Conservation (phyloP, 2,888 invertebrate genomes). For the Alcis repandata region DNA sequence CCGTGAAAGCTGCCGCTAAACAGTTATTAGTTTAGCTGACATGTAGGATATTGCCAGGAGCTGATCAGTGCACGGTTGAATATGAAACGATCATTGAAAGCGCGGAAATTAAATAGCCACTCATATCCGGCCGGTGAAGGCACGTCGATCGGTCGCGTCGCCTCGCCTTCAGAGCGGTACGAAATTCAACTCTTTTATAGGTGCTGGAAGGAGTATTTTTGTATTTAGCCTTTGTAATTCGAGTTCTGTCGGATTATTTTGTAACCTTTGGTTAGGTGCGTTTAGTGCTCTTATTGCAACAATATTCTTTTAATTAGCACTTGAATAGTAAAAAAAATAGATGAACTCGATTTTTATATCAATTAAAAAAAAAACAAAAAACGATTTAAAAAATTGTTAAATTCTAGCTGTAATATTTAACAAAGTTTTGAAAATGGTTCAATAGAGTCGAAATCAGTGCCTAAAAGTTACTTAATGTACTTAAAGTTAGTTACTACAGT, state of each 20-base stretch:
- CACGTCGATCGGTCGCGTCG: conserved; percentile 48
- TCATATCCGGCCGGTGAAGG: conserved; percentile 76
- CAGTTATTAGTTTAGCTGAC: conserved; percentile 44
- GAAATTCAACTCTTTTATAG: conserved; percentile 25
- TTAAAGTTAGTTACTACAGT: too few species aligned
- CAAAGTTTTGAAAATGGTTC: too few species aligned
- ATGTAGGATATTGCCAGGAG: conserved; percentile 54
- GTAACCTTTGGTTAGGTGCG: not conserved
- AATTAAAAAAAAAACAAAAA: too few species aligned
- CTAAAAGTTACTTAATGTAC: too few species aligned
- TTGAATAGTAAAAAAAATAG: too few species aligned
- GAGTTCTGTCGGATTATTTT: not conserved
- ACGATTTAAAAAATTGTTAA: too few species aligned
- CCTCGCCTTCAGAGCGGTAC: conserved; percentile 2
- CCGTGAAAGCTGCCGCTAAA: conserved; percentile 22
- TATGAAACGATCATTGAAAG: conserved; percentile 77
- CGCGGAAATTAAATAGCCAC: conserved; percentile 84
- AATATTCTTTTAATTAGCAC: too few species aligned
- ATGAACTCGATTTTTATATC: too few species aligned
- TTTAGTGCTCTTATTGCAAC: too few species aligned
- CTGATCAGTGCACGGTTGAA: conserved; percentile 68
- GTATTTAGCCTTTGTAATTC: not conserved
- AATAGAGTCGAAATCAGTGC: too few species aligned
- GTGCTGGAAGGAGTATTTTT: conserved; percentile 6
- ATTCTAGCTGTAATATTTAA: too few species aligned